These are phyloP conservation scores for Albula goreensis DNA, from an alignment of 2,113 vertebrate species.

Conservation along the genomic window DNA sequence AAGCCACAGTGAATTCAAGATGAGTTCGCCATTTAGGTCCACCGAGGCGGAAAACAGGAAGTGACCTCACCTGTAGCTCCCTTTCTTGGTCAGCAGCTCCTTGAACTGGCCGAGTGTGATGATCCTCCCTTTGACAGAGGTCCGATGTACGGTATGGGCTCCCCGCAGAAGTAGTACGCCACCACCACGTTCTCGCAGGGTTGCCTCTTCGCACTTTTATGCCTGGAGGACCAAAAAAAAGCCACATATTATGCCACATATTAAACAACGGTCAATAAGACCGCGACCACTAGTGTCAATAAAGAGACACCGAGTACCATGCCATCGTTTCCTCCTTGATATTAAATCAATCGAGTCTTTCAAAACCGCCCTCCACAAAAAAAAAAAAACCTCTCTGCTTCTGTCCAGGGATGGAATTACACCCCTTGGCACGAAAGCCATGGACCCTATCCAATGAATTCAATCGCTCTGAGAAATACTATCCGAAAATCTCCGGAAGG, in stretches of 20 bases:
- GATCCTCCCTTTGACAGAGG: constrained; percentile 78
- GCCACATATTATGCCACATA: neutral
- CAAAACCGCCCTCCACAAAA: too few relatives aligned
- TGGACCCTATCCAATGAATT: too few relatives aligned
- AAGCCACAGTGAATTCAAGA: too few relatives aligned
- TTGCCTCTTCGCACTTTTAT: constrained; percentile 71
- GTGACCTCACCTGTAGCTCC: constrained; percentile 72
- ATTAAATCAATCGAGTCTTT: neutral
- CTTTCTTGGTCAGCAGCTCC: constrained; percentile 84
- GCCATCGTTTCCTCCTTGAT: neutral
- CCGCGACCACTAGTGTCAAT: neutral
- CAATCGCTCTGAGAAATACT: constrained; percentile 8
- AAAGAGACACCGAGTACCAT: neutral
- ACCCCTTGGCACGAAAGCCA: neutral
- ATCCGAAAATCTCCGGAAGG: neutral
- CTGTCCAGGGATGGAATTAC: neutral
- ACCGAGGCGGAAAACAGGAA: neutral
- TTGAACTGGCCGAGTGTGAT: constrained; percentile 86
- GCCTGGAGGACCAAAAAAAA: constrained; percentile 52
- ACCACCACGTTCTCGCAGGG: constrained; percentile 79
- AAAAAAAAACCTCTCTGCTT: neutral
- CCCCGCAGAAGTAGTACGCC: constrained; percentile 86
- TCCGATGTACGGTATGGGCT: constrained; percentile 87
- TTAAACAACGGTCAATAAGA: too few relatives aligned
- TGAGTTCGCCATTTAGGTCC: too few relatives aligned